A percentile compares a stretch with the other conserved stretches of the same genome.
Evolutionary conservation across 2,888 invertebrate species (phyloP).

Genomic region (Sthenelais limicola): DNA sequence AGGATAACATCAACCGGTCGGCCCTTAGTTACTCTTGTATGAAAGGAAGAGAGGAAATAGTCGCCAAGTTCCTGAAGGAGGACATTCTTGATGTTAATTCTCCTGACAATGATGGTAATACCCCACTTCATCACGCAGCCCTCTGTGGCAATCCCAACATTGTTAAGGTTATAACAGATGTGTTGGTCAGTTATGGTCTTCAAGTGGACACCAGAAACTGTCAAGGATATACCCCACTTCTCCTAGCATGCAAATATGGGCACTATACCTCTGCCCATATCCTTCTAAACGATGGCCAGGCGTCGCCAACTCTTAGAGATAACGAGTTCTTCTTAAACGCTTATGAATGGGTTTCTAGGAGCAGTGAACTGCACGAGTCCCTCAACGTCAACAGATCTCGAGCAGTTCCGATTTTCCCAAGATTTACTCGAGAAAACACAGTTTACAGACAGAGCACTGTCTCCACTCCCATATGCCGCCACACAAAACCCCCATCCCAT

Average conservation of each 20-base stretch:
- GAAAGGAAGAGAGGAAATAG: conserved; percentile 62
- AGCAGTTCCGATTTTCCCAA: conserved; percentile 33
- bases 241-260: conserved; percentile 66
- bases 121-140: conserved; percentile 65
- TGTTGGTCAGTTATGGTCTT: conserved; percentile 61
- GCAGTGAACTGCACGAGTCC: conserved; percentile 33
- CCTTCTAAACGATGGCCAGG: conserved; percentile 59
- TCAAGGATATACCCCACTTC: conserved; percentile 66
- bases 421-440: conserved; percentile 59
- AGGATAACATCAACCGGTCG: conserved; percentile 66
- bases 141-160: conserved; percentile 64
- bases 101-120: conserved; percentile 69
- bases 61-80: conserved; percentile 58
- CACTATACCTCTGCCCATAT: conserved; percentile 65
- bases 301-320: conserved; percentile 64
- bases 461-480: conserved; percentile 54
- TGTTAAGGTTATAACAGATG: conserved; percentile 56
- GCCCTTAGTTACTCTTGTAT: conserved; percentile 68
- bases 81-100: conserved; percentile 64
- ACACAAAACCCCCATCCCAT: conserved; percentile 52
- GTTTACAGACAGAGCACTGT: conserved; percentile 57
- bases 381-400: conserved; percentile 10
- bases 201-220: conserved; percentile 64
- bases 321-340: conserved; percentile 65
- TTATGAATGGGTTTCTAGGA: conserved; percentile 62